phyloP scores from a whole-genome alignment of 92 coral and sea anemone genomes.

The Ricordea florida region DNA sequence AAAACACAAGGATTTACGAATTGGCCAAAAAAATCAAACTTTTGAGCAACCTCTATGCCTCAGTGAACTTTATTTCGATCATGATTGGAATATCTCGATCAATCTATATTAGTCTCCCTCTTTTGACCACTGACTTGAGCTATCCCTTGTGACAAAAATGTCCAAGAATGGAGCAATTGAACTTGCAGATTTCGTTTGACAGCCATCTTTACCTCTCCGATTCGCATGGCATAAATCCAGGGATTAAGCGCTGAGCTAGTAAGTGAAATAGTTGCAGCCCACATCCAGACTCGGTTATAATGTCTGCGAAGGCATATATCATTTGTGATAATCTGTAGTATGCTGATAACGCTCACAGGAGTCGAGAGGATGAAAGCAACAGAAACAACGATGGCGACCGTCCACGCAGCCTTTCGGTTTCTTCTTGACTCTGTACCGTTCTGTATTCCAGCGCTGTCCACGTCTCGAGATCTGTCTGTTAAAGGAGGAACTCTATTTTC shows the following conservation, averaged over 20 bases:
- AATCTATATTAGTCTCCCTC: too few species aligned
- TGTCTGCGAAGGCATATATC: constrained; percentile 35
- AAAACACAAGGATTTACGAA: too few species aligned
- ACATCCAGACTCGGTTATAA: constrained; percentile 61
- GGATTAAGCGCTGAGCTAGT: constrained; percentile 69
- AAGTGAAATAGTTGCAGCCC: constrained; percentile 55
- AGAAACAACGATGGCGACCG: constrained; percentile 64
- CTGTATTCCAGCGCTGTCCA: background rate
- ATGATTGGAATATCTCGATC: too few species aligned
- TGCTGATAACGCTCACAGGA: constrained; percentile 59
- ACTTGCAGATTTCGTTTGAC: constrained; percentile 28
- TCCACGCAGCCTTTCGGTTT: constrained; percentile 69
- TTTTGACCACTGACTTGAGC: too few species aligned
- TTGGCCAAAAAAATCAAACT: too few species aligned
- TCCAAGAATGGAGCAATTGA: background rate
- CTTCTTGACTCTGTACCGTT: constrained; percentile 41
- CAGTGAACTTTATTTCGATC: too few species aligned
- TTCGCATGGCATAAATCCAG: constrained; percentile 75
- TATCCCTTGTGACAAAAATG: too few species aligned
- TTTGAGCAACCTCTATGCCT: too few species aligned
- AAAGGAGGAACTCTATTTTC: constrained; percentile 9
- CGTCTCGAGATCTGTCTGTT: background rate
- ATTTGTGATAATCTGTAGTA: constrained; percentile 34
- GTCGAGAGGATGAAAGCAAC: constrained; percentile 39
- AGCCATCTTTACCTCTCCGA: constrained; percentile 53